These are phyloP conservation scores for Metacarcinus magister DNA, from an alignment of 2,888 invertebrate species.

Conservation along the genomic window DNA sequence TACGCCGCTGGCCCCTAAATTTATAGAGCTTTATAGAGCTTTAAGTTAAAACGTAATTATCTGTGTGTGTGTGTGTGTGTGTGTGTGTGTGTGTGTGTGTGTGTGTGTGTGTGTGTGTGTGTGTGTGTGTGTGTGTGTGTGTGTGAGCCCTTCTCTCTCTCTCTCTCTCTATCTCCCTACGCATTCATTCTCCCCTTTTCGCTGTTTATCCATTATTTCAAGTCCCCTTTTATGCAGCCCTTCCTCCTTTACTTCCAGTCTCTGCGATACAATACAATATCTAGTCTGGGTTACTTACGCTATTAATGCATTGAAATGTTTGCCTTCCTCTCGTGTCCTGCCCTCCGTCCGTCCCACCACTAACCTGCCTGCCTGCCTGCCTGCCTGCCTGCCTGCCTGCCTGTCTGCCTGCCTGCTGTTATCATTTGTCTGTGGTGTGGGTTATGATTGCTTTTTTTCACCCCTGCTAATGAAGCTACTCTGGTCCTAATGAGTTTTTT, in stretches of 20 bases:
- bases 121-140: slow-evolving; percentile 33
- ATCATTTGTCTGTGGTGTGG: neutral
- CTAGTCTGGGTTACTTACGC: slow-evolving; percentile 26
- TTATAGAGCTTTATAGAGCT: slow-evolving; percentile 35
- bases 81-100: slow-evolving; percentile 42
- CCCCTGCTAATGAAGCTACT: neutral
- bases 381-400: too few species aligned
- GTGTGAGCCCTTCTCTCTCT: neutral
- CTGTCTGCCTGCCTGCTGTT: neutral
- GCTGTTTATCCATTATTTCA: slow-evolving; percentile 48
- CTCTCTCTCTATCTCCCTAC: slow-evolving; percentile 53
- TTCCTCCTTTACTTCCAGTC: neutral
- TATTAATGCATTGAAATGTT: slow-evolving; percentile 11
- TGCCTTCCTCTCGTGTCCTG: neutral
- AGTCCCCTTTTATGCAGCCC: slow-evolving; percentile 42
- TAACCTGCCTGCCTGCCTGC: too few species aligned
- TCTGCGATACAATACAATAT: neutral
- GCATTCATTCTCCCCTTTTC: slow-evolving; percentile 60
- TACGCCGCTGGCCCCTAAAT: neutral
- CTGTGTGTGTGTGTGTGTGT: slow-evolving; percentile 21
- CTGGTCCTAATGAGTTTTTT: neutral
- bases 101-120: slow-evolving; percentile 22
- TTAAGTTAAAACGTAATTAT: slow-evolving; percentile 55
- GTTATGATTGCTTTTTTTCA: neutral
- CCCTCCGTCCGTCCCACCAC: neutral